These are phyloP conservation scores for Amphibalanus amphitrite DNA, from an alignment of 1,140 invertebrate species.

Conservation along the genomic window DNA sequence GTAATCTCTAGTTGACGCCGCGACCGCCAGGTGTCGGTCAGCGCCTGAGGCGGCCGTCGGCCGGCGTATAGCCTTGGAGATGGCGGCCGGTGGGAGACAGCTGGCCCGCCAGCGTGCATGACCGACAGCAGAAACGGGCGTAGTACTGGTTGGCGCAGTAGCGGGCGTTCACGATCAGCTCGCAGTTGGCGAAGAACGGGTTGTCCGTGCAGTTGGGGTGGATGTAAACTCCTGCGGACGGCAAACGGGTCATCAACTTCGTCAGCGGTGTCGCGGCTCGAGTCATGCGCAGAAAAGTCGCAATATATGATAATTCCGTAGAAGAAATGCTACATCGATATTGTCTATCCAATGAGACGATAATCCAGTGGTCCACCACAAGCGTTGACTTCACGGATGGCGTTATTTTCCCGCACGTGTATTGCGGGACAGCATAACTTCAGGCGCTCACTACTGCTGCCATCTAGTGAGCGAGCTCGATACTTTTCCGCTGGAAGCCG, in stretches of 20 bases:
- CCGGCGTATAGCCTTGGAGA: conserved; percentile 18
- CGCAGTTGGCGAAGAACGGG: conserved; percentile 72
- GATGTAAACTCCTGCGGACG: conserved; percentile 44
- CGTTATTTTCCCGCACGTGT: too few relatives aligned
- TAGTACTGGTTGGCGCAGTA: conserved; percentile 77
- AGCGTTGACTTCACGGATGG: too few relatives aligned
- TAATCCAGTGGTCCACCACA: too few relatives aligned
- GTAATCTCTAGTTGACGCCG: not conserved
- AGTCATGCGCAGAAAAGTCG: conserved; percentile 1
- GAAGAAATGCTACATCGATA: not conserved
- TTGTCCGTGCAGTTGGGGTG: conserved; percentile 66
- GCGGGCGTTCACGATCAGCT: conserved; percentile 57
- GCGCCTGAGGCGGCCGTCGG: not conserved
- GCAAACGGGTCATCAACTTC: conserved; percentile 9
- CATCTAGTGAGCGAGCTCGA: too few relatives aligned
- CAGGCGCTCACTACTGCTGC: too few relatives aligned
- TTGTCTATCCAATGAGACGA: too few relatives aligned
- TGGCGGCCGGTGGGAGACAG: conserved; percentile 31
- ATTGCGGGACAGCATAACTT: too few relatives aligned
- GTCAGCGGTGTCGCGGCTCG: conserved; percentile 9
- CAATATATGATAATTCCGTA: conserved; percentile 8
- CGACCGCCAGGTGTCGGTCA: not conserved
- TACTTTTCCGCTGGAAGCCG: too few relatives aligned
- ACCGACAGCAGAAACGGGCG: conserved; percentile 79
- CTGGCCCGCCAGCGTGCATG: conserved; percentile 67